These are phyloP conservation scores for Arvicanthis niloticus DNA, from an alignment of 2,113 vertebrate genomes.

Conservation along the genomic window DNA sequence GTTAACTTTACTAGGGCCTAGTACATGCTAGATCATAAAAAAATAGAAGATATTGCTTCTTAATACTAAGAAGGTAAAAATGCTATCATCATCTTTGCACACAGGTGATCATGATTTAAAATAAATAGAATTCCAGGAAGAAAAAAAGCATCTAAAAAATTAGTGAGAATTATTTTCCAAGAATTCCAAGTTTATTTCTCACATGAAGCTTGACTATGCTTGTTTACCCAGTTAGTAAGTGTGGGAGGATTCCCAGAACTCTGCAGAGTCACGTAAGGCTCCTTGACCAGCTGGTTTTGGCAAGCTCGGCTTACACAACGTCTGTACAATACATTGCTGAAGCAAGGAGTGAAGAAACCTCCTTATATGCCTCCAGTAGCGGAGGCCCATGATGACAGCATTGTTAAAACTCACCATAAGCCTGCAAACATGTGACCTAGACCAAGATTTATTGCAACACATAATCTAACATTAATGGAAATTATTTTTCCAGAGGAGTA, in stretches of 20 bases:
- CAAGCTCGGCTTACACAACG: not conserved
- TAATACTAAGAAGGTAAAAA: not conserved
- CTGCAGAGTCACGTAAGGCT: not conserved
- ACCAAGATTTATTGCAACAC: not conserved
- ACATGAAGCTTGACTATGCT: not conserved
- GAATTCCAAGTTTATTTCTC: not conserved
- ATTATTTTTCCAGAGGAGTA: slow-evolving; percentile 24
- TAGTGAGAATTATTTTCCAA: slow-evolving; percentile 13
- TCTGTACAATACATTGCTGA: slow-evolving; percentile 5
- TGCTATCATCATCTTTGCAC: not conserved
- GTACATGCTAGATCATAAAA: not conserved
- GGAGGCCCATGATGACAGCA: not conserved
- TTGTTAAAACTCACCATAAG: slow-evolving; percentile 2
- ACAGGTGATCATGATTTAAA: not conserved
- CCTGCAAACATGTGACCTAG: slow-evolving; percentile 50
- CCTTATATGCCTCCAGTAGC: not conserved
- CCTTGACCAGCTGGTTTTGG: not conserved
- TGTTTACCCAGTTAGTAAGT: not conserved
- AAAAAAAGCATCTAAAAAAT: not conserved
- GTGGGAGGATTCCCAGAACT: not conserved
- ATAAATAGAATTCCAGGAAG: not conserved
- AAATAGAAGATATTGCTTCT: not conserved
- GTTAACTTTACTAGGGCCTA: not conserved
- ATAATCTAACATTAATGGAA: slow-evolving; percentile 33
- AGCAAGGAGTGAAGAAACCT: not conserved